A percentile compares a stretch with the other conserved stretches of the same genome.
phyloP scores from a whole-genome alignment of 2,113 vertebrate species.

The Rhinolophus ferrumequinum region DNA sequence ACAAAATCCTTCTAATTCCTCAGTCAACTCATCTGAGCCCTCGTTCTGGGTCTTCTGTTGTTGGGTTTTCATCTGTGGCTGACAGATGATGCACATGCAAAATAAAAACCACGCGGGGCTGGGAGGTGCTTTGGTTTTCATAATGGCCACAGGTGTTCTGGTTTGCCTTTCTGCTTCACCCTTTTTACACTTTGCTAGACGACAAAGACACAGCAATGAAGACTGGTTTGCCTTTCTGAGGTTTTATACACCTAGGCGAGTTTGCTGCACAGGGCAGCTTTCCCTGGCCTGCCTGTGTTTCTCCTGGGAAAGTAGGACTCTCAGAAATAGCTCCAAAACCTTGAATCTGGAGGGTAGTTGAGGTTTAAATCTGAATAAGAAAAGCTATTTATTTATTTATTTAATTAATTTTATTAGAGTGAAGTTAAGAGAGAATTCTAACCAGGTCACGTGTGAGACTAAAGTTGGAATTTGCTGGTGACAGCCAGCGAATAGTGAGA shows the following conservation, averaged over 20 bases:
- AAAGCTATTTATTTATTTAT: background rate
- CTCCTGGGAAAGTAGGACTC: background rate
- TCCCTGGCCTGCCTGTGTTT: conserved; percentile 6
- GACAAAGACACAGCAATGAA: background rate
- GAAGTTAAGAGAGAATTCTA: background rate
- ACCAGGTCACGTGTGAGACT: background rate
- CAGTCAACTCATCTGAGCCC: conserved; percentile 36
- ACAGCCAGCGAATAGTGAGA: background rate
- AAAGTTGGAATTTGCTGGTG: background rate
- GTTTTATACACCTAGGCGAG: background rate
- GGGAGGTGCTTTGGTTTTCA: background rate
- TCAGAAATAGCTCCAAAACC: background rate
- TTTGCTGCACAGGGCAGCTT: background rate
- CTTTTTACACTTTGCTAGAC: background rate
- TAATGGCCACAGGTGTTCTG: conserved; percentile 61
- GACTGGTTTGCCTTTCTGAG: background rate
- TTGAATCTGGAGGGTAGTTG: background rate
- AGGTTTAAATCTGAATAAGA: background rate
- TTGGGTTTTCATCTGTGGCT: background rate
- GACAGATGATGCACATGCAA: background rate
- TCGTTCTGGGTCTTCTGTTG: background rate
- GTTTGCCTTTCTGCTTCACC: background rate
- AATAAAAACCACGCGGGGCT: background rate
- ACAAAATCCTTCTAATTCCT: conserved; percentile 67
- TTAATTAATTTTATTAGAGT: background rate